phyloP scores from a whole-genome alignment of 2,888 invertebrate species.

The Eristalis arbustorum region DNA sequence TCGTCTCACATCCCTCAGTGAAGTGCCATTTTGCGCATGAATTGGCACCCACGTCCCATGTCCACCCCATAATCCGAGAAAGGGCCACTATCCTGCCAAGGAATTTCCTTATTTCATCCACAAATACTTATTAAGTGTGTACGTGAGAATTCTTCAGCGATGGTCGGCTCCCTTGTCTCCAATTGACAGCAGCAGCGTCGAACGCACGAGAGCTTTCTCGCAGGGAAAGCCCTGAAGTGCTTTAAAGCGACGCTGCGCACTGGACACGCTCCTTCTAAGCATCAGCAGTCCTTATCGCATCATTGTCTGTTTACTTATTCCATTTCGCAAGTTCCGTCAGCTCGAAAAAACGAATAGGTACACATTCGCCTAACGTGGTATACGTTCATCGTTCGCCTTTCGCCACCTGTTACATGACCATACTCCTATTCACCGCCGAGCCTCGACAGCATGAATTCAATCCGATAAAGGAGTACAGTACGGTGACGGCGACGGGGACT shows the following conservation, averaged over 20 bases:
- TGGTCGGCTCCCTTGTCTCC: neutral
- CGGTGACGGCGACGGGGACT: neutral
- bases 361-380: neutral
- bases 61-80: conserved; percentile 11
- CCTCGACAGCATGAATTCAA: neutral
- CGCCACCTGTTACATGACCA: conserved; percentile 60
- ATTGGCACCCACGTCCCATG: conserved; percentile 51
- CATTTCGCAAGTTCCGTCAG: neutral
- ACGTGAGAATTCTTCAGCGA: conserved; percentile 46
- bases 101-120: conserved; percentile 24
- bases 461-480: neutral
- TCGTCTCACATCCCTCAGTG: neutral
- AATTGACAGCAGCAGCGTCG: neutral
- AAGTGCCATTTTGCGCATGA: conserved; percentile 52
- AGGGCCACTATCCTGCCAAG: conserved; percentile 22
- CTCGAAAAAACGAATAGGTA: conserved; percentile 29
- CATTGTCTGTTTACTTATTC: conserved; percentile 7
- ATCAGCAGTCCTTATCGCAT: conserved; percentile 2
- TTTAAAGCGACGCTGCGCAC: conserved; percentile 26
- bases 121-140: conserved; percentile 46
- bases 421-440: neutral
- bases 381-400: neutral
- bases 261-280: neutral
- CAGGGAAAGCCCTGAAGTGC: neutral
- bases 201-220: conserved; percentile 1